Conservation (phyloP, 2,113 vertebrate genomes). For the Azemiops feae region DNA sequence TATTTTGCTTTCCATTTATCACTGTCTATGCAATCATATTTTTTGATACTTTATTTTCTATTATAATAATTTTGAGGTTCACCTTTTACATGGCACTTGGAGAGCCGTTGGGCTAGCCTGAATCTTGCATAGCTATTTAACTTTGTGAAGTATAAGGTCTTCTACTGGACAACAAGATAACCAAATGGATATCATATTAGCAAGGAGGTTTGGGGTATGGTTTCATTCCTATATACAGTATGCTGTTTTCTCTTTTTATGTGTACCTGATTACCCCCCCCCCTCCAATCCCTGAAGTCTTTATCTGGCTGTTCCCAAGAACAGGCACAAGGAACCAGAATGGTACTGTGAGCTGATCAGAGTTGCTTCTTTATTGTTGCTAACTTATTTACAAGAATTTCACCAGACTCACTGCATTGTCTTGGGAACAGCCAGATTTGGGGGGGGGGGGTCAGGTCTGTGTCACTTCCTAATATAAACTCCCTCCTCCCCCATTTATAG, state of each 20-base stretch:
- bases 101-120: background rate
- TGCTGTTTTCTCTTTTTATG: background rate
- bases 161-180: background rate
- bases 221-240: background rate
- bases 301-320: background rate
- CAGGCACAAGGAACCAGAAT: background rate
- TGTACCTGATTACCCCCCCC: background rate
- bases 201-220: background rate
- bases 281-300: background rate
- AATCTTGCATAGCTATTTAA: background rate
- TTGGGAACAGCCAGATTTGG: too few relatives aligned
- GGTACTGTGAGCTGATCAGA: background rate
- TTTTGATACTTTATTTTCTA: background rate
- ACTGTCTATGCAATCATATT: background rate
- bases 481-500: too few relatives aligned
- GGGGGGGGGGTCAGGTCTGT: background rate
- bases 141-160: constrained; percentile 15
- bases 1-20: background rate
- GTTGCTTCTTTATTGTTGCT: background rate
- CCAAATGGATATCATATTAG: background rate
- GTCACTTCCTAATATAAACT: background rate
- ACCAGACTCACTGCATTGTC: too few relatives aligned
- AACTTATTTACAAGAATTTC: background rate
- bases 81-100: background rate
- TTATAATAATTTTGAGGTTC: background rate